Evolutionary conservation across 2,888 invertebrate genomes (phyloP).

Genomic region (Furcula furcula): DNA sequence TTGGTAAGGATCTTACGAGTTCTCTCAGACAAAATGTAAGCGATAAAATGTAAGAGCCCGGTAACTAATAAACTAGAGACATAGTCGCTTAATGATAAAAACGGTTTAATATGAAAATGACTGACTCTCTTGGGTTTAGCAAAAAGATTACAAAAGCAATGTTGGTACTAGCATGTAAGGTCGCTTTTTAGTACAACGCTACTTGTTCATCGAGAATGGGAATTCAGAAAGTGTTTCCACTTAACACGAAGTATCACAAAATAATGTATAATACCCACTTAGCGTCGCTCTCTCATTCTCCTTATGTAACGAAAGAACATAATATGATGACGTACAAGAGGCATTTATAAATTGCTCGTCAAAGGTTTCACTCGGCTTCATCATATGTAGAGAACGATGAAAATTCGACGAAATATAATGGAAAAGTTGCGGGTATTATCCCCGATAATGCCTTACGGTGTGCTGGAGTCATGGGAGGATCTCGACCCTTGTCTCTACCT

Average conservation of each 20-base stretch:
- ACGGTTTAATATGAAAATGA: conserved; percentile 13
- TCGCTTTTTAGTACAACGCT: background rate
- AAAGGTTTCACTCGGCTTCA: conserved; percentile 36
- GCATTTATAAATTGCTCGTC: conserved; percentile 51
- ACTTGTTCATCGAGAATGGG: conserved; percentile 3
- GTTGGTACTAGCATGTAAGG: background rate
- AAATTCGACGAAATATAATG: conserved; percentile 46
- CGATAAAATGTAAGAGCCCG: conserved; percentile 20
- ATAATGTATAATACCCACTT: conserved; percentile 60
- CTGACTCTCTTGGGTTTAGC: conserved; percentile 4
- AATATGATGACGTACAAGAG: conserved; percentile 46
- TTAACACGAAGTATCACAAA: conserved; percentile 52
- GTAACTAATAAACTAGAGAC: conserved; percentile 18
- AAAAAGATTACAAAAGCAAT: background rate
- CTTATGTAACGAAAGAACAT: conserved; percentile 44
- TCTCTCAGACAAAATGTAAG: conserved; percentile 12
- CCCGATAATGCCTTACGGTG: conserved; percentile 62
- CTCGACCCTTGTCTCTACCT: conserved; percentile 67
- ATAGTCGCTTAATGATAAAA: conserved; percentile 18
- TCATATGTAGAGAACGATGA: conserved; percentile 39
- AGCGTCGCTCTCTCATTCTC: conserved; percentile 44
- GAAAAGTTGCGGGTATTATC: conserved; percentile 41
- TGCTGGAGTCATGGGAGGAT: conserved; percentile 64
- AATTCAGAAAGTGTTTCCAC: conserved; percentile 35
- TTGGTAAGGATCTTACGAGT: conserved; percentile 10